Conservation (phyloP, 2,888 invertebrate genomes). For the Sinotaia quadrata region DNA sequence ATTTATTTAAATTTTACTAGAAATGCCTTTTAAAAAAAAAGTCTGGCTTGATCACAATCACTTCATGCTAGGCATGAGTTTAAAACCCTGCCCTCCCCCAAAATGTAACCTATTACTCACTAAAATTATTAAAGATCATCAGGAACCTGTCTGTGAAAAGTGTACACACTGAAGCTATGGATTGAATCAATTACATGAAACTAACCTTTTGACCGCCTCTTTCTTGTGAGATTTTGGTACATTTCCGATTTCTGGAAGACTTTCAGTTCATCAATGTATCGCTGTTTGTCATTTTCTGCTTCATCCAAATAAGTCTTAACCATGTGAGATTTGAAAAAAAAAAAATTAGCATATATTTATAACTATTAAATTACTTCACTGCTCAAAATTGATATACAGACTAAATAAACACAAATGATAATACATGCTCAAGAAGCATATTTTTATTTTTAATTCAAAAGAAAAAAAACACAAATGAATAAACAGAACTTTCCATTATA, state of each 20-base stretch:
- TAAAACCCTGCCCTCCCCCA: too few relatives aligned
- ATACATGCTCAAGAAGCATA: not conserved
- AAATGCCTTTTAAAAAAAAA: too few relatives aligned
- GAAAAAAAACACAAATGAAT: not conserved
- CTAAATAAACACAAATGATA: not conserved
- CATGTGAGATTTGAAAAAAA: not conserved
- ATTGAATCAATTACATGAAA: not conserved
- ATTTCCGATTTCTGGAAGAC: conserved; percentile 76
- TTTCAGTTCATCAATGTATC: conserved; percentile 76
- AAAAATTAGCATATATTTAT: not conserved
- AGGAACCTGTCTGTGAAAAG: too few relatives aligned
- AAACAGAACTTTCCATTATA: too few relatives aligned
- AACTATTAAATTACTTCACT: not conserved
- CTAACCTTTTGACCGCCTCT: conserved; percentile 47
- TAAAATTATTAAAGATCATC: too few relatives aligned
- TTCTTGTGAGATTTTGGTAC: conserved; percentile 76
- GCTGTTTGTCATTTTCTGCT: conserved; percentile 76
- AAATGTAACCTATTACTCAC: too few relatives aligned
- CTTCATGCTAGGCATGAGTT: too few relatives aligned
- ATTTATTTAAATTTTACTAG: too few relatives aligned
- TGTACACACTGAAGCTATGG: not conserved
- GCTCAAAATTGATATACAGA: not conserved
- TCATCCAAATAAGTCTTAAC: conserved; percentile 74
- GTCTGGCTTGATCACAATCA: too few relatives aligned
- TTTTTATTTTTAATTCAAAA: not conserved